Evolutionary conservation across 2,113 vertebrate species (phyloP).

Genomic region (Dasypus novemcinctus): DNA sequence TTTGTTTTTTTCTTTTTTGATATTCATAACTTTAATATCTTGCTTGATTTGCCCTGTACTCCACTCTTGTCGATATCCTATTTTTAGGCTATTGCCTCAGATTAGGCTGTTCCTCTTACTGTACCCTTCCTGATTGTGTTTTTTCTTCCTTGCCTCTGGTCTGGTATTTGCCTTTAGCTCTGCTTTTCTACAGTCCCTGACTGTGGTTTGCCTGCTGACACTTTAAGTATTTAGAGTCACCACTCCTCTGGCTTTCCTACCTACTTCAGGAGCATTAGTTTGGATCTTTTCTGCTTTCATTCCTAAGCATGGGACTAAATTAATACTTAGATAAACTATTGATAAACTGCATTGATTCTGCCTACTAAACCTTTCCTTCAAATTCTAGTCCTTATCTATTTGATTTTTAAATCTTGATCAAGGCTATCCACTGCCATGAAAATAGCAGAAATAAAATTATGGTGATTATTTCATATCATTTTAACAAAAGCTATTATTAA

Average conservation of each 20-base stretch:
- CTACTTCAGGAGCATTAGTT: background rate
- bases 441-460: background rate
- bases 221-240: background rate
- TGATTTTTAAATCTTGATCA: background rate
- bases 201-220: background rate
- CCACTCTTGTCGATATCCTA: background rate
- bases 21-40: background rate
- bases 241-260: background rate
- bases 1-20: background rate
- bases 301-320: background rate
- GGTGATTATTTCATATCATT: background rate
- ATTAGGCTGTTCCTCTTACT: background rate
- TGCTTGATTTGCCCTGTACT: background rate
- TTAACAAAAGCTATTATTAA: constrained; percentile 36
- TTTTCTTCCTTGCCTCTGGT: background rate
- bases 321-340: background rate
- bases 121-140: accelerated
- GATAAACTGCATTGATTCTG: background rate
- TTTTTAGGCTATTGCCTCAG: background rate
- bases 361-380: background rate
- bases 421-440: background rate
- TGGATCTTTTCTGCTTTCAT: background rate
- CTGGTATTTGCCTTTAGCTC: background rate
- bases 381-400: background rate
- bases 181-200: background rate